A percentile compares a stretch with the other conserved stretches of the same genome.
phyloP scores from a whole-genome alignment of 1,140 invertebrate species.

The Belonocnema kinseyi region DNA sequence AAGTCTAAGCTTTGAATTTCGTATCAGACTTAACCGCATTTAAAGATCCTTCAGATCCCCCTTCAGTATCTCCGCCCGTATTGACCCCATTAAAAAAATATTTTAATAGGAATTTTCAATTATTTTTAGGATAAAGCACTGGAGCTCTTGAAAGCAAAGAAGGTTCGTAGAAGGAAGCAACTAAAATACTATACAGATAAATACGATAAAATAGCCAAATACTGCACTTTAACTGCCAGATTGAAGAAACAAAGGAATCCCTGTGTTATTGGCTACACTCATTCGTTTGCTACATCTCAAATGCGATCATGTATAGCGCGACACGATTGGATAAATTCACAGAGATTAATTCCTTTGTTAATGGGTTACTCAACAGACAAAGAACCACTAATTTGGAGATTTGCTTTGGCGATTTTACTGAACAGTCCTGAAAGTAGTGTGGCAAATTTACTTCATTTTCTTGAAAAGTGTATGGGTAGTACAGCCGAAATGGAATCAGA shows the following conservation, averaged over 20 bases:
- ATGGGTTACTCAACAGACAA: conserved; percentile 37
- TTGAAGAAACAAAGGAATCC: neutral
- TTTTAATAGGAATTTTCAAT: no score
- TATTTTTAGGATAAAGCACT: conserved; percentile 31
- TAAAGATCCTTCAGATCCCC: no score
- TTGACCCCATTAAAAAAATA: no score
- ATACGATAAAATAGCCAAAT: neutral
- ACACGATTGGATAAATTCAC: conserved; percentile 48
- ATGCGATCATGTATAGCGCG: conserved; percentile 44
- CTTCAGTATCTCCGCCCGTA: no score
- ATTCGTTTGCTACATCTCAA: conserved; percentile 34
- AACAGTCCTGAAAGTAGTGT: conserved; percentile 42
- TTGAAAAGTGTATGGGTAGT: conserved; percentile 45
- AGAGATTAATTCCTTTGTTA: conserved; percentile 44
- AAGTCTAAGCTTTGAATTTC: no score
- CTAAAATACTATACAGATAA: neutral
- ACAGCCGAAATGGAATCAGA: conserved; percentile 11
- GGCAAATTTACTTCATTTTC: conserved; percentile 40
- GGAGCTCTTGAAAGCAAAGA: conserved; percentile 14
- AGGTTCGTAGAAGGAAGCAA: neutral
- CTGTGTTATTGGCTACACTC: conserved; percentile 28
- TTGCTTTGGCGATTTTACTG: conserved; percentile 43
- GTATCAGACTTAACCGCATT: no score
- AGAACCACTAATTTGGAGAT: conserved; percentile 49
- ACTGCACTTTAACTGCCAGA: conserved; percentile 14